Percentiles rank a stretch among this genome's conserved stretches.
Evolutionary conservation across 2,797 vertebrate species (phyloP).

Genomic region (Propithecus perrieri): DNA sequence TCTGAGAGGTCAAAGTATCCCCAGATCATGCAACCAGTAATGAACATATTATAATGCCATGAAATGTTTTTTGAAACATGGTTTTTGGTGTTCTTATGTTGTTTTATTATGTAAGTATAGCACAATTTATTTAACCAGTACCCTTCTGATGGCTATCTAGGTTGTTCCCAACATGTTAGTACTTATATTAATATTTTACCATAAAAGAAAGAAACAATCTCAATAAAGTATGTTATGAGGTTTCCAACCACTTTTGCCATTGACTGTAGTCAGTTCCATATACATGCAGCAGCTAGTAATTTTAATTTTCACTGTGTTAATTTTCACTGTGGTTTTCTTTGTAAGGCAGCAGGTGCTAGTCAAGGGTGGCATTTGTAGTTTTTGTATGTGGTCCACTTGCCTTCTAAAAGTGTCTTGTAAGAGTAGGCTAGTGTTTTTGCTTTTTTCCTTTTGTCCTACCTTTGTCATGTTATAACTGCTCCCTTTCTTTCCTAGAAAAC

Average conservation of each 20-base stretch:
- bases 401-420: background rate
- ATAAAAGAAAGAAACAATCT: background rate
- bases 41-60: fast-evolving
- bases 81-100: background rate
- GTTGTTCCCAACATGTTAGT: background rate
- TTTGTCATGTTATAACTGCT: background rate
- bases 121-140: background rate
- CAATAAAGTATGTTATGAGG: background rate
- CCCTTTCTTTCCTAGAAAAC: background rate
- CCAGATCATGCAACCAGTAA: background rate
- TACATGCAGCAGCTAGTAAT: background rate
- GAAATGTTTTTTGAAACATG: background rate
- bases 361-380: background rate
- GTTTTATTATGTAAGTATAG: background rate
- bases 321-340: background rate
- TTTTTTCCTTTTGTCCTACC: background rate
- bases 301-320: background rate
- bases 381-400: background rate
- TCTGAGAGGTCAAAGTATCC: background rate
- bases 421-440: background rate
- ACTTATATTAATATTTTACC: background rate
- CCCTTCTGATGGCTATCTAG: background rate
- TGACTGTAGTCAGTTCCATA: background rate
- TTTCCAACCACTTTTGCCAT: background rate
- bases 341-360: background rate